phyloP scores from a whole-genome alignment of 2,797 vertebrate species.

The Semotilus atromaculatus region DNA sequence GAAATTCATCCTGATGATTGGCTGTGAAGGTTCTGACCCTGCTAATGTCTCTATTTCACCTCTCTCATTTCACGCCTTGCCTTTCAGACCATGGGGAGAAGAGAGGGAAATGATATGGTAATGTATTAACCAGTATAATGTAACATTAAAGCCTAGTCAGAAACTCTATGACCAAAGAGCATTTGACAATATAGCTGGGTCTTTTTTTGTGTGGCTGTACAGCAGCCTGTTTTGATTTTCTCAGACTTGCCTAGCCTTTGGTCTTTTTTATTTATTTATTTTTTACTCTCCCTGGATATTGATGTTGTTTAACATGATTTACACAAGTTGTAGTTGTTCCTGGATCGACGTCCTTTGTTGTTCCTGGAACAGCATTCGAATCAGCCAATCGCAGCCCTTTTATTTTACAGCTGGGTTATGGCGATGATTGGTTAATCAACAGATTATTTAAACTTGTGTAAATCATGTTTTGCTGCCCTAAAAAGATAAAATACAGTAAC shows the following conservation, averaged over 20 bases:
- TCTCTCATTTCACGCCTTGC: conserved; percentile 36
- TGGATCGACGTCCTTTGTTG: conserved; percentile 19
- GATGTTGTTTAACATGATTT: conserved; percentile 37
- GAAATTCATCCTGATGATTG: conserved; percentile 55
- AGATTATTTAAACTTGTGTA: background rate
- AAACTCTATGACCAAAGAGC: background rate
- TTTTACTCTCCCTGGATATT: background rate
- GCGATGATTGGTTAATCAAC: conserved; percentile 3
- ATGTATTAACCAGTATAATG: conserved; percentile 43
- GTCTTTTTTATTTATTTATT: background rate
- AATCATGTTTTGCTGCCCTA: background rate
- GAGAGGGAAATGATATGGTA: conserved; percentile 45
- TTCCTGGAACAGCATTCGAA: conserved; percentile 18
- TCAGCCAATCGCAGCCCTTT: conserved; percentile 5
- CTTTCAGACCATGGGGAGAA: conserved; percentile 22
- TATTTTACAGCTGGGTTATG: conserved; percentile 11
- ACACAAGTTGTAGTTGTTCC: conserved; percentile 17
- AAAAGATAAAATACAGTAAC: background rate
- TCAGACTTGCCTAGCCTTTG: background rate
- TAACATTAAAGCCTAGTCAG: conserved; percentile 31
- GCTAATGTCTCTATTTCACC: conserved; percentile 48
- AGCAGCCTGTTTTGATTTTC: conserved; percentile 18
- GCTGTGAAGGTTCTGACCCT: conserved; percentile 51
- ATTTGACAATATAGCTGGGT: conserved; percentile 1
- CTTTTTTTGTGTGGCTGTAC: background rate